Evolutionary conservation across 2,797 vertebrate species (phyloP).

Genomic region (Lophius americanus): DNA sequence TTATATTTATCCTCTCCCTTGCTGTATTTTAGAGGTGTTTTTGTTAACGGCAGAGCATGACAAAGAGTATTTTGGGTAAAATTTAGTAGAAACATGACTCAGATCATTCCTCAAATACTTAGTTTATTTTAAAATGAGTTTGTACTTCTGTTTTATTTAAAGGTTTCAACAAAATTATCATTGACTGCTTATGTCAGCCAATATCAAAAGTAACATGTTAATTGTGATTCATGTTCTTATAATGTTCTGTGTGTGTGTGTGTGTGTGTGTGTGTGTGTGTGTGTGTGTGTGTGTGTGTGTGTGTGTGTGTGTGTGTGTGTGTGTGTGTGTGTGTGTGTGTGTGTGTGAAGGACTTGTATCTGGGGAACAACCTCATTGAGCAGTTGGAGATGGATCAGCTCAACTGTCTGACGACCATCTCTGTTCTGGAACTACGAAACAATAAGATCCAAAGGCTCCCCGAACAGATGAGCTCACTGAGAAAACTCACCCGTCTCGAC

Average conservation of each 20-base stretch:
- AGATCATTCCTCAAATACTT: not conserved
- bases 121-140: no score
- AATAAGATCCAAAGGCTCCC: slow-evolving; percentile 88
- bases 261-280: not conserved
- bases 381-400: slow-evolving; percentile 81
- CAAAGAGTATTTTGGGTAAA: not conserved
- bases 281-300: not conserved
- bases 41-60: no score
- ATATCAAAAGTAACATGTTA: no score
- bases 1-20: no score
- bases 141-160: not conserved
- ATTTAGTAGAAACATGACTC: not conserved
- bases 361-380: slow-evolving; percentile 86
- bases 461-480: slow-evolving; percentile 82
- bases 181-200: no score
- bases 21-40: no score
- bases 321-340: slow-evolving; percentile 7
- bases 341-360: slow-evolving; percentile 64
- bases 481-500: slow-evolving; percentile 87
- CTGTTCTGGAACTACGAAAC: slow-evolving; percentile 87
- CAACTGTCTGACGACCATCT: slow-evolving; percentile 80
- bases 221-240: no score
- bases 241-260: no score
- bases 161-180: no score
- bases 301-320: slow-evolving; percentile 9